Evolutionary conservation across 2,113 vertebrate species (phyloP), one percentile per base, ranked within the genome.

Genomic region (Spheniscus mendiculus): DNA sequence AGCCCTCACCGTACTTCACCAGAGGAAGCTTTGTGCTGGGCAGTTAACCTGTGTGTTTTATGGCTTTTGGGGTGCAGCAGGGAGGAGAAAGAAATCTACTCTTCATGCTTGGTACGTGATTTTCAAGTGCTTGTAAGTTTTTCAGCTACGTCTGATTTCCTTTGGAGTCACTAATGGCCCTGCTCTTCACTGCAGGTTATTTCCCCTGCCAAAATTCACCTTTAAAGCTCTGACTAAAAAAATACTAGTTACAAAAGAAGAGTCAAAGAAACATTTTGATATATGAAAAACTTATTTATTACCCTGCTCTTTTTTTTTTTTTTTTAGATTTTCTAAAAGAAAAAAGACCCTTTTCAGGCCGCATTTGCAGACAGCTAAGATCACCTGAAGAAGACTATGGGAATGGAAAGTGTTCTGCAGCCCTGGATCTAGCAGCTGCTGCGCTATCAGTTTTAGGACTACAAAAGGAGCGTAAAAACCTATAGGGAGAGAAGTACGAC

Each of bases 381-480:
- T 76, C 66, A 87, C 23, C 47, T 81, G 23, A 91, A 88, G 76
- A 90, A 42, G 56, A 67, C 45, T 79, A 30, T 2, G 29, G 76
- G 70, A 85, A 86, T 47, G 58, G 36, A 79, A 87, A 69, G 32
- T 22, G 27, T 84, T 83, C 65, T 50, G 36, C 58, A 93, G 87
- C 70, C 55, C 42, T 92, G 42, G 38, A 87, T 96, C 58, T 80
- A 91, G 83, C 79, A 93, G 83, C 66, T 0, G 1, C 67, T 94
- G 62, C 4, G 5, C 79, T 92, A 85, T 83, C 7, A 11, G 50
- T 80, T 96, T 93, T 77, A 87, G 74, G 53, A 79, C 67, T 88
- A 94, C 81, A 87, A 79, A 91, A 95, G 87, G 71, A 89, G 76
- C 5, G 11, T 52, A 66, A 93, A 96, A 90, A 58, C 76, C 89